These are phyloP conservation scores for Presbytis comata DNA, from an alignment of 2,797 vertebrate species.

Conservation along the genomic window DNA sequence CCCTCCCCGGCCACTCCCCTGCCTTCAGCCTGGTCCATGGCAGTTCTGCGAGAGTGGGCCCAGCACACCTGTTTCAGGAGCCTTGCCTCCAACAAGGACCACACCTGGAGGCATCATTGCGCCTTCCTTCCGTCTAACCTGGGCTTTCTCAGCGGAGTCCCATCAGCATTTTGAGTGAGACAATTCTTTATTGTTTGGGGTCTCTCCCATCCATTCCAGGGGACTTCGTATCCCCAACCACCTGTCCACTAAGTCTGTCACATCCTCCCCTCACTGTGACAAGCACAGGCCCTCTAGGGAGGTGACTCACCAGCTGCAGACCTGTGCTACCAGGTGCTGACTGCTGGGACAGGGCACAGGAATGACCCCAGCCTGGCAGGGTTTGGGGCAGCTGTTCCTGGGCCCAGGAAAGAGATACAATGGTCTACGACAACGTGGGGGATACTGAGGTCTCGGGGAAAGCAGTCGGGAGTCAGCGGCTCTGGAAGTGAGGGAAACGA, in stretches of 20 bases:
- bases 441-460: background rate
- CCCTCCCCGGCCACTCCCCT: background rate
- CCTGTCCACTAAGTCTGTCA: rapidly evolving
- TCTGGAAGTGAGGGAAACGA: background rate
- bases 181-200: background rate
- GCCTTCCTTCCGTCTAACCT: background rate
- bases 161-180: background rate
- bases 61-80: background rate
- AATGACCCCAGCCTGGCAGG: background rate
- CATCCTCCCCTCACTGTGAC: background rate
- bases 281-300: background rate
- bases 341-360: background rate
- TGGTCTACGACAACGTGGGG: background rate
- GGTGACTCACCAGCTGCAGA: background rate
- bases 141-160: background rate
- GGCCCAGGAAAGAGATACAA: background rate
- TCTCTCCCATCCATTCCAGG: background rate
- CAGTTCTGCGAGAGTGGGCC: rapidly evolving
- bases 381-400: background rate
- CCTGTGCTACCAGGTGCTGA: background rate
- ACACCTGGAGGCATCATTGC: rapidly evolving
- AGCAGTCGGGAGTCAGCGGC: background rate
- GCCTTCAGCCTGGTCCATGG: background rate
- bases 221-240: background rate
- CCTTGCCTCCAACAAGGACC: background rate